Conservation (phyloP, 2,797 vertebrate genomes). For the Dermochelys coriacea region DNA sequence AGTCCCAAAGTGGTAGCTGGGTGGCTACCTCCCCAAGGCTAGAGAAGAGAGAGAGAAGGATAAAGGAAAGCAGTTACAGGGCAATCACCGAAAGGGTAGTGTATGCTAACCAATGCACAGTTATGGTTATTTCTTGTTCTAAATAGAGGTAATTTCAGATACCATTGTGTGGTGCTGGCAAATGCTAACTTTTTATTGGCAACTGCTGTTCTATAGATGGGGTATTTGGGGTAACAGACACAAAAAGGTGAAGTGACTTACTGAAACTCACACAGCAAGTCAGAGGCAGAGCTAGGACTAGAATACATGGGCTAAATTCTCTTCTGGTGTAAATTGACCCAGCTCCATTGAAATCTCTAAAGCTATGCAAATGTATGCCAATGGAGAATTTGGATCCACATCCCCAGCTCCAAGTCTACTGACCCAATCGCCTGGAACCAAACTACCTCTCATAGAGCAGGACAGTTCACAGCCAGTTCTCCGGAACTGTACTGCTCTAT, state of each 20-base stretch:
- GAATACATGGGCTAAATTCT: fast-evolving
- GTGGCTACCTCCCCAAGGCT: not conserved
- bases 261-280: not conserved
- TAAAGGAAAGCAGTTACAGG: not conserved
- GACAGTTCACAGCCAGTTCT: not conserved
- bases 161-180: not conserved
- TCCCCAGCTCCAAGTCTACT: not conserved
- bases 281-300: not conserved
- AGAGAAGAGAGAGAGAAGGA: not conserved
- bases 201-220: not conserved
- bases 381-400: not conserved
- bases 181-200: not conserved
- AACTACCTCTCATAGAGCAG: not conserved
- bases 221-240: not conserved
- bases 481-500: not conserved
- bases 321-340: not conserved
- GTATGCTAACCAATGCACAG: not conserved
- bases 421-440: not conserved
- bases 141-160: not conserved
- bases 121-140: not conserved
- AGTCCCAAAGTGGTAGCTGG: not conserved
- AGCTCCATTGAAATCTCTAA: not conserved
- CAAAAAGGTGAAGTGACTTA: not conserved
- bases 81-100: not conserved
- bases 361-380: not conserved